Conservation (phyloP, 2,888 invertebrate genomes). For the Eulithis prunata region DNA sequence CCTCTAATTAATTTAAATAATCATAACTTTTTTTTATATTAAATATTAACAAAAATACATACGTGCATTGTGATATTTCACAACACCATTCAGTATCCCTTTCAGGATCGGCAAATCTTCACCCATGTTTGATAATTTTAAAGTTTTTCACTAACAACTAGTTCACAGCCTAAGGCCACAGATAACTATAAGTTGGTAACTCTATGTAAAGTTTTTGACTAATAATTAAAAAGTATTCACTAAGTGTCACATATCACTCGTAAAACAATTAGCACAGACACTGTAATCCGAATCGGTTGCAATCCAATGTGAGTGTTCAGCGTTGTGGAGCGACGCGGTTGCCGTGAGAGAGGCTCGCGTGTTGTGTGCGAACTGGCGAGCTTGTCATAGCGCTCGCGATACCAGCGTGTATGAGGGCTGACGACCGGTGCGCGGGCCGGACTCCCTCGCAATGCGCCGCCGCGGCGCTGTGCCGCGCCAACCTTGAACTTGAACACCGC, state of each 20-base stretch:
- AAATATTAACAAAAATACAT: constrained; percentile 82
- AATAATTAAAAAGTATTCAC: constrained; percentile 58
- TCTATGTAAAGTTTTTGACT: constrained; percentile 62
- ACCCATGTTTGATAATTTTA: constrained; percentile 88
- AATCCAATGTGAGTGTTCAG: constrained; percentile 63
- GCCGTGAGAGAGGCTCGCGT: constrained; percentile 55
- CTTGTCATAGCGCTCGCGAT: constrained; percentile 70
- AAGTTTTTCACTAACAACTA: constrained; percentile 76
- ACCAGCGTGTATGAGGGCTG: constrained; percentile 68
- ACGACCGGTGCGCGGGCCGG: constrained; percentile 84
- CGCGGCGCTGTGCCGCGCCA: constrained; percentile 84
- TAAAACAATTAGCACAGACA: constrained; percentile 65
- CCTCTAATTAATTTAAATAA: not conserved
- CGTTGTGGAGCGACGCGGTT: constrained; percentile 19
- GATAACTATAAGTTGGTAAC: constrained; percentile 76
- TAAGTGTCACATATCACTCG: constrained; percentile 71
- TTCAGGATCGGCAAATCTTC: constrained; percentile 96
- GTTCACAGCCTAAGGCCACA: constrained; percentile 81
- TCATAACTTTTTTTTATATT: constrained; percentile 4
- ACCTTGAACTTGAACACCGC: constrained; percentile 82
- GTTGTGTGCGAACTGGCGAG: constrained; percentile 66
- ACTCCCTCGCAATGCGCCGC: constrained; percentile 84
- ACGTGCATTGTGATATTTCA: constrained; percentile 97
- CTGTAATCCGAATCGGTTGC: constrained; percentile 74
- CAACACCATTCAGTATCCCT: constrained; percentile 95